A percentile compares a stretch with the other conserved stretches of the same genome.
Conservation (phyloP, 2,797 vertebrate genomes). For the Danio choprae region DNA sequence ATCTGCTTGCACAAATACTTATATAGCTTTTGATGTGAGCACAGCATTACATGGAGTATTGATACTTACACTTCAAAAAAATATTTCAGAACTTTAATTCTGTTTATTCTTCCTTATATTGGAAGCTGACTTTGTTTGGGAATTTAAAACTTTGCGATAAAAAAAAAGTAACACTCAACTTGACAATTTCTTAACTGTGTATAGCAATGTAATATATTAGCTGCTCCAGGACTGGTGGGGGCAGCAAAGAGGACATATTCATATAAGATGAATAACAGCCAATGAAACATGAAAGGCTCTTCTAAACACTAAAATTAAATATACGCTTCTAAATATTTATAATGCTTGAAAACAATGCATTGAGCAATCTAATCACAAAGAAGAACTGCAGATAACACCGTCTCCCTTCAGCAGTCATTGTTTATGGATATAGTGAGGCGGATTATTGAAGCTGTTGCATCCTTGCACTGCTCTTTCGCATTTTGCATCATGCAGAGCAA, state of each 20-base stretch:
- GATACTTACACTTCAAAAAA: too few relatives aligned
- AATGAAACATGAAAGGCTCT: not conserved
- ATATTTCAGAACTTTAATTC: too few relatives aligned
- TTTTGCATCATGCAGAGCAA: conserved; percentile 48
- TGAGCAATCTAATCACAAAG: not conserved
- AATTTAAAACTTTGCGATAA: too few relatives aligned
- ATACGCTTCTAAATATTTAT: not conserved
- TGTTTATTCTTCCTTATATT: too few relatives aligned
- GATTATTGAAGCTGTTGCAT: conserved; percentile 32
- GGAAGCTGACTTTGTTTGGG: too few relatives aligned
- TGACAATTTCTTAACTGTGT: too few relatives aligned
- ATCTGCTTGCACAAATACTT: too few relatives aligned
- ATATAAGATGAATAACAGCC: not conserved
- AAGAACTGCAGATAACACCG: not conserved
- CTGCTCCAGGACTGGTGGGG: not conserved
- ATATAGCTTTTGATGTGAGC: too few relatives aligned
- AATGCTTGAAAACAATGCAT: not conserved
- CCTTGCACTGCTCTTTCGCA: conserved; percentile 36
- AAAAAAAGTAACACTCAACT: too few relatives aligned
- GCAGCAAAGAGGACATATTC: conserved; percentile 2
- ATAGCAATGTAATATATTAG: too few relatives aligned
- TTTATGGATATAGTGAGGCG: conserved; percentile 12
- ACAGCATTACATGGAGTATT: too few relatives aligned
- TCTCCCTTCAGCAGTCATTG: conserved; percentile 19
- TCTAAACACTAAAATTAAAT: not conserved